These are phyloP conservation scores for Orchesellides sinensis DNA, from an alignment of 2,888 invertebrate genomes.

Conservation along the genomic window DNA sequence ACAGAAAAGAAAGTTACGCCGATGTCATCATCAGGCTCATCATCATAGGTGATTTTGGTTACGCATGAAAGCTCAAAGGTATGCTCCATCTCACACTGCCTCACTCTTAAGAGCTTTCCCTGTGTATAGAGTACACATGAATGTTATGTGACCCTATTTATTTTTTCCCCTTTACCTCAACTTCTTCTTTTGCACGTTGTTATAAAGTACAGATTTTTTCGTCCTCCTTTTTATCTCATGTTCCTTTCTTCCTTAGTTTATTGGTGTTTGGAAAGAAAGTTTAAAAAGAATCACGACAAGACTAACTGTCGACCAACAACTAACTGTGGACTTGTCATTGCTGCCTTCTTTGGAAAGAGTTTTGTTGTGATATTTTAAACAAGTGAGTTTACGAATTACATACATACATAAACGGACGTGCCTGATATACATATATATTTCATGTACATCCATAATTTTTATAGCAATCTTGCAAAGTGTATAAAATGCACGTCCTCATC, in stretches of 20 bases:
- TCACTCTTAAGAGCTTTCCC: not conserved
- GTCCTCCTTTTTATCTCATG: not conserved
- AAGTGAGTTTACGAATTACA: not conserved
- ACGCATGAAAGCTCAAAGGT: conserved; percentile 59
- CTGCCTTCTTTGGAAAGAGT: no score
- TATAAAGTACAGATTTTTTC: not conserved
- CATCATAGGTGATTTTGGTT: conserved; percentile 56
- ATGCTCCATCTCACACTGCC: conserved; percentile 48
- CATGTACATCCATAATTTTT: not conserved
- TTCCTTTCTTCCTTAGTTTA: not conserved
- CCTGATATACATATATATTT: not conserved
- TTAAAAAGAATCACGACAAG: conserved; percentile 17
- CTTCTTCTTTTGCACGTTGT: not conserved
- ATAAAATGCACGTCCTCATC: not conserved
- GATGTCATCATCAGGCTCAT: conserved; percentile 53
- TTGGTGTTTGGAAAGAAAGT: conserved; percentile 14
- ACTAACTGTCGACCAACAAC: not conserved
- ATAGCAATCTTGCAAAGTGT: no score
- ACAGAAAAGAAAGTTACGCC: conserved; percentile 4
- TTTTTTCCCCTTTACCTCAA: conserved; percentile 1
- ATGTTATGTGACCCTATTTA: conserved; percentile 39
- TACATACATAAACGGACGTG: not conserved
- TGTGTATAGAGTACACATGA: not conserved
- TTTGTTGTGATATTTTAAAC: no score
- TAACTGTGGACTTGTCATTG: no score